A percentile compares a stretch with the other conserved stretches of the same genome.
Evolutionary conservation across 2,888 invertebrate genomes (phyloP).

Genomic region (Suillia variegata): DNA sequence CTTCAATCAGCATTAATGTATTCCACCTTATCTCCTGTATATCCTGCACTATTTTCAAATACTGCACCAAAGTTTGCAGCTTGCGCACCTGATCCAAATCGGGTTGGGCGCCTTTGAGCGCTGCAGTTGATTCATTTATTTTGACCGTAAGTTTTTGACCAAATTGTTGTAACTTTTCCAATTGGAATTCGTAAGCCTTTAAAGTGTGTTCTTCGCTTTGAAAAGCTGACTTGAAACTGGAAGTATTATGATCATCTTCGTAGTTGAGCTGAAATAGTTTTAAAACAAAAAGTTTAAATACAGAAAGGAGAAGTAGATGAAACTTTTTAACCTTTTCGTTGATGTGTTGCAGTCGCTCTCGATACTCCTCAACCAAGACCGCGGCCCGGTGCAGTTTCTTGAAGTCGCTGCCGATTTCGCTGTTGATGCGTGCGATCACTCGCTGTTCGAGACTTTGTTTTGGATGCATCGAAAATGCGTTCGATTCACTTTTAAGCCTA

Average conservation of each 20-base stretch:
- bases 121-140: conserved; percentile 63
- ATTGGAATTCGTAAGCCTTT: conserved; percentile 61
- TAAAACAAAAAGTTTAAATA: no score
- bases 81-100: conserved; percentile 64
- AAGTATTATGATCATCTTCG: conserved; percentile 68
- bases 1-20: not conserved
- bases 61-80: conserved; percentile 67
- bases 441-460: conserved; percentile 49
- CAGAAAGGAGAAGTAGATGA: not conserved
- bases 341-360: conserved; percentile 42
- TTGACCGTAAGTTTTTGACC: conserved; percentile 62
- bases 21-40: conserved; percentile 72
- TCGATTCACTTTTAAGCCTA: conserved; percentile 17
- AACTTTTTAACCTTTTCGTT: conserved; percentile 44
- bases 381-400: conserved; percentile 64
- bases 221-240: conserved; percentile 69
- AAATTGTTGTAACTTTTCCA: conserved; percentile 62
- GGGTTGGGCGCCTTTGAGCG: conserved; percentile 40
- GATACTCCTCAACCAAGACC: conserved; percentile 59
- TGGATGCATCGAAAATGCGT: conserved; percentile 39
- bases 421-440: conserved; percentile 64
- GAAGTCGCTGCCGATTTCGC: conserved; percentile 64
- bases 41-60: conserved; percentile 72
- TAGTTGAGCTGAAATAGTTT: conserved; percentile 67
- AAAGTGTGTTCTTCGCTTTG: conserved; percentile 66